Base-by-base conservation (phyloP, 2,888 invertebrate genomes). In the Gymnosoma rotundatum region DNA sequence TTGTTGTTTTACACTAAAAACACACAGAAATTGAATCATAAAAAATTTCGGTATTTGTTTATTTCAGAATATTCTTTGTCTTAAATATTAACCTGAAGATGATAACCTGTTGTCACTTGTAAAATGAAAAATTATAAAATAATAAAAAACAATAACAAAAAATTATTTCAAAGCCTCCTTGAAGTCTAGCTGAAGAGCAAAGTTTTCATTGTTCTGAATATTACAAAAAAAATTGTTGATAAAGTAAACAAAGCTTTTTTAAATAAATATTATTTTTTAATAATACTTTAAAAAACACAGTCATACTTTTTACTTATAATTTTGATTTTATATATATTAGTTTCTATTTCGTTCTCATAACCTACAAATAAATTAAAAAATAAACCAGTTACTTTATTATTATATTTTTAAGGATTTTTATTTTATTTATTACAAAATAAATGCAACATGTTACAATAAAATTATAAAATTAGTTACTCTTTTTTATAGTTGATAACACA, bases 81-180 rank as follows among this genome's bases (percentile, higher is more conserved):
- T 58, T 5, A 38, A 58, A 21, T 75, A 58, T 18, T 75, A 81
- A 75, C 75, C 69, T 74, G 42, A 12, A 58, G 56, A 36, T 69
- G 80, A 81, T 81, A 81, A 81, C 74, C 80, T 81, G 80, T 58
- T 63, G 69, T 63, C 48, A 42, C 16, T 69, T 45, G 18, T 52
- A 9, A 73, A 63, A 72, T 61, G 10, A 1, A 0, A 72, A 72
- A 50, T 10, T 36, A 63, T n/a, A 16, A 2, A 0, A 12, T 38
- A 52, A 16, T 8, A 16, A 4, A 10, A 73, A 25, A 61, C 38
- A 60, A n/a, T 8, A 21, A 32, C 18, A 60, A 60, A 60, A 67
- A 48, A 12, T 21, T 36, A 45, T 72, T 64, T 32, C 50, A 36
- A 48, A 58, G 56, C 48, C 74, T 64, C 80, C 67, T 63, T 61